Conservation (phyloP, 2,797 vertebrate species). For the Tachyglossus aculeatus region DNA sequence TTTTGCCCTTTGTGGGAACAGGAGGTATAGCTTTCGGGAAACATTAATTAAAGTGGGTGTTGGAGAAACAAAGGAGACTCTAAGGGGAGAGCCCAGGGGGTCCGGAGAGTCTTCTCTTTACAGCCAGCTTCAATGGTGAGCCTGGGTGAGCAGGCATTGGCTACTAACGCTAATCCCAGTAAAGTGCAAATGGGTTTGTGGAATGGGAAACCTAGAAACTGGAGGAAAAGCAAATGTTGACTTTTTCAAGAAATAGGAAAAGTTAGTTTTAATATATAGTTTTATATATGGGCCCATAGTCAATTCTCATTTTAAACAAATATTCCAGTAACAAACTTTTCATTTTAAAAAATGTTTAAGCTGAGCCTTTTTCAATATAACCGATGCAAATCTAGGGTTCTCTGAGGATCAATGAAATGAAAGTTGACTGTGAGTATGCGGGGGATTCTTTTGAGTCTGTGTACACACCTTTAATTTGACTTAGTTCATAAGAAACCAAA, state of each 20-base stretch:
- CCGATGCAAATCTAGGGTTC: no score
- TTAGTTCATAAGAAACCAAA: conserved; percentile 5
- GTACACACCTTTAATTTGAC: not conserved
- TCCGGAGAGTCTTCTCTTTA: not conserved
- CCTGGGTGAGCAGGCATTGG: not conserved
- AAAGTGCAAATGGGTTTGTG: conserved; percentile 1
- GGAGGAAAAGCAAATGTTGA: conserved; percentile 25
- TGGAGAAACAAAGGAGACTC: not conserved
- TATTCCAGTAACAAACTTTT: no score
- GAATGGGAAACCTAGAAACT: conserved; percentile 15
- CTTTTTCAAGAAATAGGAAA: no score
- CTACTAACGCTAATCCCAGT: not conserved
- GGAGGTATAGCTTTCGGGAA: not conserved
- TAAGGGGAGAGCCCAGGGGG: not conserved
- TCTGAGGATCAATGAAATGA: conserved; percentile 2
- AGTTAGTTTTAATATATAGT: no score
- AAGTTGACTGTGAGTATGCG: conserved; percentile 13
- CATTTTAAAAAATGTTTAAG: no score
- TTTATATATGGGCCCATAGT: no score
- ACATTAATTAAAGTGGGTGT: conserved; percentile 3
- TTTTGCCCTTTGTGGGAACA: rapidly evolving
- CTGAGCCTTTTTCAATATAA: no score
- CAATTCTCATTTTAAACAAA: no score
- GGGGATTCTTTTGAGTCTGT: conserved; percentile 13
- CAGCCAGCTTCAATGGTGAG: conserved; percentile 1